Evolutionary conservation across 2,888 invertebrate genomes (phyloP).

Genomic region (Dicroscelio sp.): DNA sequence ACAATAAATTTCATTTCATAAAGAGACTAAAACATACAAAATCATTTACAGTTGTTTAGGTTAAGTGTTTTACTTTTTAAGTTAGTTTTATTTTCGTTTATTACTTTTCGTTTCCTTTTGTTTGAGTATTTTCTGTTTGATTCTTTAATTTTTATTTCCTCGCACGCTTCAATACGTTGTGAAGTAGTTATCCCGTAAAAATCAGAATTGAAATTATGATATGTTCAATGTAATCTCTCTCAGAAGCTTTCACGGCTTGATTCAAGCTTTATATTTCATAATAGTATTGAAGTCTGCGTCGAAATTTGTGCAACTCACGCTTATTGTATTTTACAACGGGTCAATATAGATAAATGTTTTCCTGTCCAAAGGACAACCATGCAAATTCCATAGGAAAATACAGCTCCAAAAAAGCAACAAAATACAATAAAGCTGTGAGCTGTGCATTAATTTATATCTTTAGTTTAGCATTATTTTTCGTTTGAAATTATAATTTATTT

Average conservation of each 20-base stretch:
- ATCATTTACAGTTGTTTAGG: background rate
- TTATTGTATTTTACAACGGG: background rate
- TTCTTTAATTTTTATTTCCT: background rate
- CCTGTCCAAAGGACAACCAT: no score
- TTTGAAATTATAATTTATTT: slow-evolving; percentile 64
- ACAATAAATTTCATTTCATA: background rate
- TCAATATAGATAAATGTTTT: no score
- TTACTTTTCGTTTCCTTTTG: background rate
- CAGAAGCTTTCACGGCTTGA: no score
- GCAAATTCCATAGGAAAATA: no score
- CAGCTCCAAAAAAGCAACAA: no score
- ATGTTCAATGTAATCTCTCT: no score
- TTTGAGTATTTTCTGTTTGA: background rate
- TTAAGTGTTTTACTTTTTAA: background rate
- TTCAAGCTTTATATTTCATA: no score
- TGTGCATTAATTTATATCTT: no score
- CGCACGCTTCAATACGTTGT: background rate
- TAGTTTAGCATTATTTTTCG: no score
- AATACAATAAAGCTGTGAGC: no score
- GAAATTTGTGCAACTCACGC: background rate
- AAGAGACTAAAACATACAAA: background rate
- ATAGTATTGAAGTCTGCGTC: background rate
- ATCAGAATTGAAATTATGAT: no score
- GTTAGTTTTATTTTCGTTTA: background rate
- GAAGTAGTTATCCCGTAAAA: no score